Conservation (phyloP, 2,888 invertebrate species). For the Drosophila quinaria region DNA sequence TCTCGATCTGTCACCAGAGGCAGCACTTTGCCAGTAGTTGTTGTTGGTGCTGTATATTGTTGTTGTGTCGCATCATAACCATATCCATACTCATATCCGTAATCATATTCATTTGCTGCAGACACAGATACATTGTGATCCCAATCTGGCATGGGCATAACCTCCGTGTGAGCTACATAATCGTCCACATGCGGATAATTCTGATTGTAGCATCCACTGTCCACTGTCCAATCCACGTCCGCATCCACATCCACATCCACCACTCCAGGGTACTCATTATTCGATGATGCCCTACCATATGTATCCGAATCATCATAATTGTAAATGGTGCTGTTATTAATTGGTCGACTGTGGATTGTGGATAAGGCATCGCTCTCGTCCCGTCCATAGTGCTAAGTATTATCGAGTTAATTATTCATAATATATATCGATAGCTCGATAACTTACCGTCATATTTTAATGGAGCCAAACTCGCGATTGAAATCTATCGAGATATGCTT, state of each 20-base stretch:
- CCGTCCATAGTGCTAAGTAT: slow-evolving; percentile 79
- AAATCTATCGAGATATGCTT: too few relatives aligned
- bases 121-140: slow-evolving; percentile 31
- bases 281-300: slow-evolving; percentile 1
- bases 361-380: slow-evolving; percentile 88
- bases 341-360: slow-evolving; percentile 91
- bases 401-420: neutral
- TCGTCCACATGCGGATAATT: slow-evolving; percentile 39
- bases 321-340: slow-evolving; percentile 83
- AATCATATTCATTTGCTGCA: slow-evolving; percentile 27
- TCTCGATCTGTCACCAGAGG: slow-evolving; percentile 71
- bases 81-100: slow-evolving; percentile 25
- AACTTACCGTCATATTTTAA: slow-evolving; percentile 59
- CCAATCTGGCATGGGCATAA: slow-evolving; percentile 41
- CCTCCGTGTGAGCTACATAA: slow-evolving; percentile 17
- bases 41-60: neutral
- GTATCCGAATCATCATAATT: slow-evolving; percentile 49
- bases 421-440: neutral
- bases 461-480: too few relatives aligned
- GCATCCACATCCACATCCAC: slow-evolving; percentile 18
- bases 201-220: slow-evolving; percentile 29
- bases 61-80: slow-evolving; percentile 6
- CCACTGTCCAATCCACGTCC: slow-evolving; percentile 31
- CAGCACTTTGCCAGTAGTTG: slow-evolving; percentile 67
- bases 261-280: neutral